Base-by-base conservation (phyloP, 1,140 invertebrate species). In the Doryteuthis pealeii region DNA sequence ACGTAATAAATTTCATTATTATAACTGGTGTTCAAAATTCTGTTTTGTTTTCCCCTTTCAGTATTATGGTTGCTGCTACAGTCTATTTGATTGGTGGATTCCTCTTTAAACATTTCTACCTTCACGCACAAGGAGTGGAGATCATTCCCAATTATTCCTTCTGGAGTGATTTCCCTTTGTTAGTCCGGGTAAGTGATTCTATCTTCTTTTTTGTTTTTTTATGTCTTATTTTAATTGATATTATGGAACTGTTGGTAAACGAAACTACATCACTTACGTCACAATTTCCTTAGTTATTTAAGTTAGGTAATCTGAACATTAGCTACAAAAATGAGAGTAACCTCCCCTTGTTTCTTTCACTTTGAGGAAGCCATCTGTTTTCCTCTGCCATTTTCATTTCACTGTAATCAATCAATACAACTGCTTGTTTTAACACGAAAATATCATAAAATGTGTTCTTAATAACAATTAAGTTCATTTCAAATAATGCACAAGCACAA, bases 141-240 rank as follows among this genome's bases (percentile, higher is more conserved):
- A 68, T 68, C 30, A 33, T 68, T 22, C 66, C 66, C 18, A 5
- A 68, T 32, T 68, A 68, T 30, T 26, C 30, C 8, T 68, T 68
- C 31, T 68, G 66, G 66, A 68, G 32, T 31, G 66, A 68, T 31
- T 68, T 68, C 32, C 66, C 66, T 8, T 32, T 68, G 8, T 33
- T 68, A 22, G 66, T 68, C 22, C n/a, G 31, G 32, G 66, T 68
- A 68, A 31, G 66, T 68, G 30, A 30, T 28, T n/a, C 10, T 12
- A 62, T 62, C 10, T 62, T 62, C 10, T 62, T n/a, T 62, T 12
- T 62, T 62, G 6, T 62, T 28, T 22, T 22, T 49, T 49, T 49
- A 15, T 49, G 22, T 12, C 45, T 49, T 49, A 15, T 12, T 15
- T 22, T 49, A 15, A 22, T 49, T 49, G 12, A 15, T 15, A 49